These are phyloP conservation scores for Plebejus argus DNA, from an alignment of 2,888 invertebrate species.

Conservation along the genomic window DNA sequence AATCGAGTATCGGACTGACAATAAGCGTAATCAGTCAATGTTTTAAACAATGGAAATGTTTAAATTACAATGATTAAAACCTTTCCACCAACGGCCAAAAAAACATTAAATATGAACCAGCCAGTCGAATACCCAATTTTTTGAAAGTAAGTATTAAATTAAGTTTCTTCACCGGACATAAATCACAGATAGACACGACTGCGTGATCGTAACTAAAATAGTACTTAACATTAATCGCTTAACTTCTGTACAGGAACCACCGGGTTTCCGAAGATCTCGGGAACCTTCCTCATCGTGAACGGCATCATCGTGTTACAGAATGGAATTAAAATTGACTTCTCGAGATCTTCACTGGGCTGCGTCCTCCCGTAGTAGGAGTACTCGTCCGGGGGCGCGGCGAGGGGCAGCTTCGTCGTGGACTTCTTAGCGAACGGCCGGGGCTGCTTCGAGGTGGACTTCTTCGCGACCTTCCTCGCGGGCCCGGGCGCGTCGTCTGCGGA, in stretches of 20 bases:
- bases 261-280: conserved; percentile 14
- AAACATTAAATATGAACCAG: background rate
- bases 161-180: background rate
- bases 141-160: background rate
- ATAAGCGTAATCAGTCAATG: conserved; percentile 8
- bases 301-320: conserved; percentile 22
- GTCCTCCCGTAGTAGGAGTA: conserved; percentile 5
- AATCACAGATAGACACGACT: conserved; percentile 9
- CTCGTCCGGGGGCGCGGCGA: background rate
- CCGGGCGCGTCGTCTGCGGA: background rate
- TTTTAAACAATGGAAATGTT: background rate
- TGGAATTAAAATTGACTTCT: conserved; percentile 8
- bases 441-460: conserved; percentile 77
- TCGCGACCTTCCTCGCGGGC: conserved; percentile 51
- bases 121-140: background rate
- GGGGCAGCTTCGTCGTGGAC: conserved; percentile 63
- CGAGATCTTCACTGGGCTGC: background rate
- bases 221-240: background rate
- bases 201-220: background rate
- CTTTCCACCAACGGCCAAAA: background rate
- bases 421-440: conserved; percentile 55
- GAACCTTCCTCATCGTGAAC: conserved; percentile 2
- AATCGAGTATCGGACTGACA: background rate
- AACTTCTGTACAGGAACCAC: conserved; percentile 16
- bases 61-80: background rate